Base-by-base conservation (phyloP, 2,797 vertebrate genomes). In the Melanotaenia pygmaea region DNA sequence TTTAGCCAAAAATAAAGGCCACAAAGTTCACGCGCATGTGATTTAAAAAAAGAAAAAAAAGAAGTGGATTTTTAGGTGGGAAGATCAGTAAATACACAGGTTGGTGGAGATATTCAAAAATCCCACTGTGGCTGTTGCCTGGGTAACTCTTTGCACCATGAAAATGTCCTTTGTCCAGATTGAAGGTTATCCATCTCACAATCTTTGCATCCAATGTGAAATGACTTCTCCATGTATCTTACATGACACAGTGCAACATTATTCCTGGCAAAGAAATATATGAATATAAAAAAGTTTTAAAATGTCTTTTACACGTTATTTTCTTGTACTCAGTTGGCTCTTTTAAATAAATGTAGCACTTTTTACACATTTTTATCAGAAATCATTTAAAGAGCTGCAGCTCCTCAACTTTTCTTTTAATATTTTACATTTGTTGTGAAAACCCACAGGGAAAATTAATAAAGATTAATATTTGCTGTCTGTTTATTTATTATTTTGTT, bases 101-200 rank as follows among this genome's bases (percentile, higher is more conserved):
- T 76, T 80, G 38, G 53, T 50, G 54, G 53, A 74, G 83, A 77
- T 70, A 74, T 75, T 74, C 34, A 72, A 64, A 73, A 60, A 70
- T 70, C 54, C 64, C 68, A 35, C 26, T 76, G 77, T 80, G 91
- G 83, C 87, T 79, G 94, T 94, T 95, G 93, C 93, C 93, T 83
- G 85, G 93, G 94, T 91, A 94, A 95, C 93, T 60, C 72, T 62
- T 73, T 70, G 50, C 84, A 77, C 72, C 56, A 51, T 64, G 65
- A 83, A 86, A 87, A 82, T 82, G 74, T 81, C 76, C 66, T 73
- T 81, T 75, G 76, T 70, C 81, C 61, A 70, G 64, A 76, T 53
- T 82, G 87, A 90, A 89, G 83, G 87, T 89, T 89, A 82, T 82
- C 71, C 45, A 53, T 80, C 40, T 85, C 69, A 66, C 79, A 73